Percentiles rank a stretch among this genome's conserved stretches.
phyloP scores from a whole-genome alignment of 2,113 vertebrate species.

The Falco punctatus region DNA sequence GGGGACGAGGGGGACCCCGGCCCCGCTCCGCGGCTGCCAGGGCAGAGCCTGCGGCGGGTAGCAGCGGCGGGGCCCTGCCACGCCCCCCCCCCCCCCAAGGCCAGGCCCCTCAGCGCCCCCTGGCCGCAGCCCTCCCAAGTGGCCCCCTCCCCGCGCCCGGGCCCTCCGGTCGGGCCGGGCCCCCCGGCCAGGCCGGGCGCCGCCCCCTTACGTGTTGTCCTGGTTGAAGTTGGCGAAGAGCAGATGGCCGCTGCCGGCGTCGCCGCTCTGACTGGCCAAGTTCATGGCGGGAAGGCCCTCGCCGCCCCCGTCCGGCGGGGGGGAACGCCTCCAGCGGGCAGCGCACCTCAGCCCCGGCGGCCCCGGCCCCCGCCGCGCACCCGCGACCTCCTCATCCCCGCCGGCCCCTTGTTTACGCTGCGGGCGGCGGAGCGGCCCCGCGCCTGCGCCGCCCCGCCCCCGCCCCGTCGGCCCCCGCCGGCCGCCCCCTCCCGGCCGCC shows the following conservation, averaged over 20 bases:
- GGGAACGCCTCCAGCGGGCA: neutral
- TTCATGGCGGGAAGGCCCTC: constrained; percentile 82
- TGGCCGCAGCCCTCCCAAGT: neutral
- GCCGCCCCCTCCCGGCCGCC: neutral
- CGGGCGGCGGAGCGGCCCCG: constrained; percentile 27
- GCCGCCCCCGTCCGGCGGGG: constrained; percentile 4
- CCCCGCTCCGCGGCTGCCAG: fast-evolving
- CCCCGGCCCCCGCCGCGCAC: neutral
- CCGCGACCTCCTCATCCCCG: constrained; percentile 67
- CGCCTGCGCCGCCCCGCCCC: constrained; percentile 61
- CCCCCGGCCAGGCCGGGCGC: no score
- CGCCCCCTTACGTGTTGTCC: constrained; percentile 93
- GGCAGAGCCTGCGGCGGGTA: neutral
- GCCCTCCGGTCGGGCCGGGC: neutral
- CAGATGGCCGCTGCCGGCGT: constrained; percentile 93
- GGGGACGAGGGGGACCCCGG: neutral
- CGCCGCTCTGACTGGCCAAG: constrained; percentile 94
- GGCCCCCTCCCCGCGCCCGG: neutral
- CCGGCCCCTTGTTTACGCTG: constrained; percentile 78
- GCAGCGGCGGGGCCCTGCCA: neutral
- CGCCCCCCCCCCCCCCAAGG: no score
- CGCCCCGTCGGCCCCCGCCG: no score
- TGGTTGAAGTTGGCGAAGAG: constrained; percentile 99
- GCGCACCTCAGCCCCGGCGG: neutral
- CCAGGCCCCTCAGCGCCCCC: neutral